phyloP scores from a whole-genome alignment of 1,140 invertebrate species.

The Adoxophyes honmai region DNA sequence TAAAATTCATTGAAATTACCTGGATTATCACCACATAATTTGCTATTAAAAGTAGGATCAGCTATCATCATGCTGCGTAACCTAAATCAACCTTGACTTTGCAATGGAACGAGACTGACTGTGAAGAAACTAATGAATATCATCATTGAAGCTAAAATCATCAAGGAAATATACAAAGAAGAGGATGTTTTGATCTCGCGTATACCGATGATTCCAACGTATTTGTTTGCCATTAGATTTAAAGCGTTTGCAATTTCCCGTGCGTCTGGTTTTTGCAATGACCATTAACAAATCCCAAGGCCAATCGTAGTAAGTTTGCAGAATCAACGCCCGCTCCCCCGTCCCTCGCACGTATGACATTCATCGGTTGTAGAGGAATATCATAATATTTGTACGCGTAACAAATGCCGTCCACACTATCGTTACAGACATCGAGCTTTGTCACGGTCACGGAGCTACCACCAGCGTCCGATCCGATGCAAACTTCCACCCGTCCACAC shows the following conservation, averaged over 20 bases:
- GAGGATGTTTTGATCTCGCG: constrained; percentile 30
- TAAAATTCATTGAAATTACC: constrained; percentile 35
- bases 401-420: too few relatives aligned
- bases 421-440: too few relatives aligned
- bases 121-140: constrained; percentile 49
- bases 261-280: constrained; percentile 74
- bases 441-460: too few relatives aligned
- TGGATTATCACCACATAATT: constrained; percentile 50
- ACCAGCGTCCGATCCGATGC: too few relatives aligned
- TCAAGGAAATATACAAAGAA: constrained; percentile 35
- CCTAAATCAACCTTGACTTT: constrained; percentile 57
- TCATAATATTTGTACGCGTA: too few relatives aligned
- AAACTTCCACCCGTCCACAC: too few relatives aligned
- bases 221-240: constrained; percentile 45
- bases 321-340: too few relatives aligned
- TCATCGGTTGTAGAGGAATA: too few relatives aligned
- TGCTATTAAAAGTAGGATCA: constrained; percentile 44
- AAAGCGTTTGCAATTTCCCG: constrained; percentile 62
- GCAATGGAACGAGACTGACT: constrained; percentile 62
- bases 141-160: constrained; percentile 32
- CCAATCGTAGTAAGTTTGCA: constrained; percentile 49
- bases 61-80: constrained; percentile 45
- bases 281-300: constrained; percentile 77
- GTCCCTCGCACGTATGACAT: too few relatives aligned
- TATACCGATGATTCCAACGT: constrained; percentile 11